A percentile compares a stretch with the other conserved stretches of the same genome.
Conservation (phyloP, 2,888 invertebrate species). For the Lepetodrilus schrolli region DNA sequence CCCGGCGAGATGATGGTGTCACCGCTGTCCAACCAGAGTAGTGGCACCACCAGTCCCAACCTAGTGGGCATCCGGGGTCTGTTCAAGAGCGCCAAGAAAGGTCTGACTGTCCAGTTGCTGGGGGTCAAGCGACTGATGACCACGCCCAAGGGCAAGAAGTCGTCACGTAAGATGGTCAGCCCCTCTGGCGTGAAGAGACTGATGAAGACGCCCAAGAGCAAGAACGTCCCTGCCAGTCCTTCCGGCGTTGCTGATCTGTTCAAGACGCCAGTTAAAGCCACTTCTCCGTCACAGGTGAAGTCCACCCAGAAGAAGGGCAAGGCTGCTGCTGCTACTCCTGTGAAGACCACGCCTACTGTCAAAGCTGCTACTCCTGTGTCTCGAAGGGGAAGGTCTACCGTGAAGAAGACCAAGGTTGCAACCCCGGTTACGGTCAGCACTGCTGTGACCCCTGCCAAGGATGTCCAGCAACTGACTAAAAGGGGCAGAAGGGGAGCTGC, state of each 20-base stretch:
- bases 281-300: conserved; percentile 40
- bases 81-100: conserved; percentile 35
- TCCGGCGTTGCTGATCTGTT: conserved; percentile 46
- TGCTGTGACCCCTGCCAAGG: neutral
- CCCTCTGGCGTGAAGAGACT: conserved; percentile 49
- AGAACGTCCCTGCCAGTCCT: conserved; percentile 39
- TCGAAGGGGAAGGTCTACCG: conserved; percentile 19
- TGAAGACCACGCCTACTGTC: conserved; percentile 36
- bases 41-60: conserved; percentile 45
- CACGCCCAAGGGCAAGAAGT: conserved; percentile 43
- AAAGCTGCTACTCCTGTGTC: conserved; percentile 29
- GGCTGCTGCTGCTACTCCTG: conserved; percentile 43
- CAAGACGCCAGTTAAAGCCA: conserved; percentile 44
- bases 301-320: conserved; percentile 47
- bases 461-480: neutral
- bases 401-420: conserved; percentile 18
- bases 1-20: conserved; percentile 74
- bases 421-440: conserved; percentile 10
- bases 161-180: conserved; percentile 34
- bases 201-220: conserved; percentile 48
- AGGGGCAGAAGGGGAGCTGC: conserved; percentile 4
- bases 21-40: conserved; percentile 53
- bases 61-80: conserved; percentile 57
- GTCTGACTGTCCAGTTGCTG: neutral
- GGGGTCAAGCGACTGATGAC: conserved; percentile 31